These are phyloP conservation scores for Acanthoscelides obtectus DNA, from an alignment of 2,888 invertebrate species.

Conservation along the genomic window DNA sequence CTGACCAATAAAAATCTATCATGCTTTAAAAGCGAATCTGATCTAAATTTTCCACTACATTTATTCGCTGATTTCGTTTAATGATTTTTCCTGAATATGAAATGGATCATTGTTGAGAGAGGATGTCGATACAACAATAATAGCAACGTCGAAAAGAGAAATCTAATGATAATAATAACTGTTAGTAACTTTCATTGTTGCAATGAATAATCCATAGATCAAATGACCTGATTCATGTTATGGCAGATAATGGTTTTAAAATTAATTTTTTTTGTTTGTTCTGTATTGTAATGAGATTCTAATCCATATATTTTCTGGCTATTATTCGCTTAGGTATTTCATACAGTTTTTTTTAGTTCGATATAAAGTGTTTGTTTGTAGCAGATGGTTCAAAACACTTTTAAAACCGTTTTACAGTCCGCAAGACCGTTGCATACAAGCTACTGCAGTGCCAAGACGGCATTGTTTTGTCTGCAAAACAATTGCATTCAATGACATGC, in stretches of 20 bases:
- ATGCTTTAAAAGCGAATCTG: not conserved
- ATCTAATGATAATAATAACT: conserved; percentile 15
- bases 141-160: conserved; percentile 16
- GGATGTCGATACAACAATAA: conserved; percentile 8
- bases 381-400: too few species aligned
- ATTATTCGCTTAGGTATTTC: not conserved
- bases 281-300: not conserved
- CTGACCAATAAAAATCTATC: too few species aligned
- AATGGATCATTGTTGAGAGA: not conserved
- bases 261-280: not conserved
- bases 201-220: conserved; percentile 8
- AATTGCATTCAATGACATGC: too few species aligned
- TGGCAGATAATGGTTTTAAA: not conserved
- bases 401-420: too few species aligned
- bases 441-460: too few species aligned
- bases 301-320: not conserved
- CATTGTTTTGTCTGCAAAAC: too few species aligned
- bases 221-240: conserved; percentile 15
- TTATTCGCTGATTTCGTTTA: not conserved
- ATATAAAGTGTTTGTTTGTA: not conserved
- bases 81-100: not conserved
- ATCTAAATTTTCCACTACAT: not conserved
- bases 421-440: too few species aligned
- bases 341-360: not conserved
- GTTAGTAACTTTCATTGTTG: conserved; percentile 20